A percentile compares a stretch with the other conserved stretches of the same genome.
Conservation (phyloP, 1,140 invertebrate species). For the Diplogasteroides magnus region DNA sequence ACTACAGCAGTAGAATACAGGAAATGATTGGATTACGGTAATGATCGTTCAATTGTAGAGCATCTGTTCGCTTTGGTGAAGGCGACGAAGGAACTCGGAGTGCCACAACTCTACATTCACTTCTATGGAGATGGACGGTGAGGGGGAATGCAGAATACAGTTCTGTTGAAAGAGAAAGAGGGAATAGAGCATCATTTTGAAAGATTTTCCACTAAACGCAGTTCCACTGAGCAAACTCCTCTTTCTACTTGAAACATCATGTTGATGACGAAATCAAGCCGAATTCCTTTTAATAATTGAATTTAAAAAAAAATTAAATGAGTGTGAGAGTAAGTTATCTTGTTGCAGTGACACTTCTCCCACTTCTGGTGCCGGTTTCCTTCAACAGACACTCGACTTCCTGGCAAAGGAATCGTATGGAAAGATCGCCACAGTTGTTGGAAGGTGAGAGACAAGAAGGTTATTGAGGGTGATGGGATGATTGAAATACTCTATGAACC, state of each 20-base stretch:
- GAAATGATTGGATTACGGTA: neutral
- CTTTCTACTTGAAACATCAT: too few species aligned
- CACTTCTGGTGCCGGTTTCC: slow-evolving; percentile 56
- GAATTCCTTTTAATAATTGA: too few species aligned
- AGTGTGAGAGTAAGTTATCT: neutral
- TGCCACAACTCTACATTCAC: slow-evolving; percentile 59
- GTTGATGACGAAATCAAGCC: too few species aligned
- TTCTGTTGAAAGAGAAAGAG: too few species aligned
- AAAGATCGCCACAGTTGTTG: slow-evolving; percentile 57
- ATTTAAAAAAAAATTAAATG: too few species aligned
- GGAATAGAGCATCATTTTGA: too few species aligned
- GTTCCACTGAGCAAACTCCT: too few species aligned
- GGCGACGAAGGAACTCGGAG: slow-evolving; percentile 55
- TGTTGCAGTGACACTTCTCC: slow-evolving; percentile 56
- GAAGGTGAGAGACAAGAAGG: slow-evolving; percentile 38
- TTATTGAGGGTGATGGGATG: neutral
- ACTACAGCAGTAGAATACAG: too few species aligned
- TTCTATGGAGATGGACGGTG: slow-evolving; percentile 59
- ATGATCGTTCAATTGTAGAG: slow-evolving; percentile 32
- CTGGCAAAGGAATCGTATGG: slow-evolving; percentile 55
- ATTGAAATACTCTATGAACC: too few species aligned
- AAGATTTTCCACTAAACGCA: too few species aligned
- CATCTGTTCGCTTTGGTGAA: slow-evolving; percentile 58
- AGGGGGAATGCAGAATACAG: too few species aligned
- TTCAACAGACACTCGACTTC: slow-evolving; percentile 48